Evolutionary conservation across 2,888 invertebrate genomes (phyloP).

Genomic region (Epistrophe eligans): DNA sequence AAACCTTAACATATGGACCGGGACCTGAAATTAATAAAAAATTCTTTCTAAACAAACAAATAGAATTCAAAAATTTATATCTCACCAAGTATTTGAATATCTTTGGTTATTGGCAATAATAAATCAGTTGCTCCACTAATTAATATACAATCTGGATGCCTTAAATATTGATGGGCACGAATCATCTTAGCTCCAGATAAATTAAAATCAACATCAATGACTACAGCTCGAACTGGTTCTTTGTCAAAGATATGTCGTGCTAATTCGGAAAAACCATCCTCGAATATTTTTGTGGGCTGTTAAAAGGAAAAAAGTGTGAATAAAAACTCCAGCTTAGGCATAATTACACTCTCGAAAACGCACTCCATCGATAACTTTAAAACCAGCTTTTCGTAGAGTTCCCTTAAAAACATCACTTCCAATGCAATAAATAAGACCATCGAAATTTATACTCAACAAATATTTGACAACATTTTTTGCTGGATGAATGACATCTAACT

Average conservation of each 20-base stretch:
- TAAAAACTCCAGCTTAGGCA: slow-evolving; percentile 31
- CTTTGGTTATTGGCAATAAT: slow-evolving; percentile 80
- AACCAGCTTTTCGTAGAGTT: slow-evolving; percentile 83
- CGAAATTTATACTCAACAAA: slow-evolving; percentile 84
- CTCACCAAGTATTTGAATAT: slow-evolving; percentile 82
- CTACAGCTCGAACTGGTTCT: slow-evolving; percentile 84
- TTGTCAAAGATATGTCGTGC: slow-evolving; percentile 78
- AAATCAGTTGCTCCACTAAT: slow-evolving; percentile 84
- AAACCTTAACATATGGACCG: slow-evolving; percentile 82
- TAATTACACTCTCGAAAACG: slow-evolving; percentile 44
- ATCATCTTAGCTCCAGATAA: slow-evolving; percentile 83
- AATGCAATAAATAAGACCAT: slow-evolving; percentile 84
- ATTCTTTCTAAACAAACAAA: too few relatives aligned
- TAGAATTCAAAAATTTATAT: not conserved
- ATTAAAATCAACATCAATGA: slow-evolving; percentile 84
- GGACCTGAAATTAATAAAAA: slow-evolving; percentile 79
- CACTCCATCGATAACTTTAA: slow-evolving; percentile 83
- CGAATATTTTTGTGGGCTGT: slow-evolving; percentile 79
- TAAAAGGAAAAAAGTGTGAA: slow-evolving; percentile 1
- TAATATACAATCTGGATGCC: slow-evolving; percentile 83
- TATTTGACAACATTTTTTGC: slow-evolving; percentile 83
- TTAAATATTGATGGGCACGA: slow-evolving; percentile 83
- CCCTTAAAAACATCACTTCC: slow-evolving; percentile 81
- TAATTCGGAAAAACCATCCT: slow-evolving; percentile 78
- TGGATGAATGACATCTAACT: slow-evolving; percentile 82